Evolutionary conservation across 1,140 invertebrate genomes (phyloP), one percentile per base, ranked within the genome.

Genomic region (Drosophila hydei): DNA sequence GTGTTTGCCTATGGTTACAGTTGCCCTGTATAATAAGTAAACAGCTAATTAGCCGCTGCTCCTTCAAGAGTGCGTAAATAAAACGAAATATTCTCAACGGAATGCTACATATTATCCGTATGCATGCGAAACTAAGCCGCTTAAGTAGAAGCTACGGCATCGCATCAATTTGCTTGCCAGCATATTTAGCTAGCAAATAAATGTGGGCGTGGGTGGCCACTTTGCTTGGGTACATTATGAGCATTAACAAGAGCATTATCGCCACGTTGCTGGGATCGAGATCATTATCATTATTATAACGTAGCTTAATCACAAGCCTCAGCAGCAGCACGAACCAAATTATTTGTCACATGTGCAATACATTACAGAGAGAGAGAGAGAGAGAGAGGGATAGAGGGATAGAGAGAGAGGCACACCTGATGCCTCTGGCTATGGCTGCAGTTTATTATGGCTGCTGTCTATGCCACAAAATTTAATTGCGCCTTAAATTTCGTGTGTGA

Each of bases 401-500:
- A 4, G 23, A 51, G 4, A 33, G 11, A 2, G n/a, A 7, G 19
- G 9, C 45, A 42, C 56, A 60, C 47, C 56, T 59, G 54, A 19
- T 8, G 47, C 59, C 60, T 19, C 0, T 19, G 33, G 14, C 4
- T 27, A 30, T 11, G 47, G 23, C 25, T 62, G 43, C 50, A 65
- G 68, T 71, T 71, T 71, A 71, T 71, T 71, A 64, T 38, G 59
- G 36, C 50, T 30, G 42, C 59, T 45, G 50, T 54, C 67, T 63
- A 63, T 65, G 61, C 51, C 61, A 55, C 68, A 65, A 71, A 72
- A 72, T 56, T 67, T 72, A 72, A 72, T 72, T 72, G 69, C 38
- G 69, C 69, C 21, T 72, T 72, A 65, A 67, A 67, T 67, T 65
- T 45, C 47, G 33, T 30, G 33, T 58, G 36, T 58, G 61, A 56